Percentiles rank a stretch among this genome's conserved stretches.
Conservation (phyloP, 2,113 vertebrate genomes). For the Chaetorhynchus papuensis region DNA sequence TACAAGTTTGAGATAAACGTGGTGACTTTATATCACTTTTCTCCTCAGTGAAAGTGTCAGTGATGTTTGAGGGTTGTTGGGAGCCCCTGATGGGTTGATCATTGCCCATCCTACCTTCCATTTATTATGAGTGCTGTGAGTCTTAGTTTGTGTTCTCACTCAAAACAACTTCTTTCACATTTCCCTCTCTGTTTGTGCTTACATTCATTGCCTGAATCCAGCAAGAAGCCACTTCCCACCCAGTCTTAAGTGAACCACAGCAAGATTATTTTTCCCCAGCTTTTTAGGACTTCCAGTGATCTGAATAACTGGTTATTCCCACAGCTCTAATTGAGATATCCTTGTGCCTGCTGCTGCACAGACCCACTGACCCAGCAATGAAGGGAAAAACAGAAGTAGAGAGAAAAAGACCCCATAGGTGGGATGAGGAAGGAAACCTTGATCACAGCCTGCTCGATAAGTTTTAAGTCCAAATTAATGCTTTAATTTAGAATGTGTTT, state of each 20-base stretch:
- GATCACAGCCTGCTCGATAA: neutral
- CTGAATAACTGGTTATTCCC: neutral
- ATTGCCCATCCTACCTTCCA: neutral
- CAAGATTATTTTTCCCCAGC: neutral
- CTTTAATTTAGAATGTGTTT: neutral
- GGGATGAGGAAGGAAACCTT: neutral
- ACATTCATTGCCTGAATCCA: neutral
- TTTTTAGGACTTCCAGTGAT: neutral
- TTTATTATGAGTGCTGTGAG: neutral
- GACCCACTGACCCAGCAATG: accelerated
- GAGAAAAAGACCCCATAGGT: neutral
- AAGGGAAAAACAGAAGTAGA: neutral
- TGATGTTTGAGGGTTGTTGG: neutral
- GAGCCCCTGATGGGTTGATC: too few species aligned
- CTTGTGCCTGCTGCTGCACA: neutral
- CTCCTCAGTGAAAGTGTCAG: neutral
- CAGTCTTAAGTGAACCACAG: neutral
- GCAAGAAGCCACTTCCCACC: neutral
- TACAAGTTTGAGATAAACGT: too few species aligned
- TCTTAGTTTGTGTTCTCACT: neutral
- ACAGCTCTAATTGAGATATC: neutral
- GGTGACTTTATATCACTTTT: neutral
- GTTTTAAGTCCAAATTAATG: neutral
- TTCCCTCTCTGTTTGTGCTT: neutral
- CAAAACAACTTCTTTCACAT: neutral